Evolutionary conservation across 2,797 vertebrate species (phyloP), one percentile per base, ranked within the genome.

Genomic region (Sandelia bainsii): DNA sequence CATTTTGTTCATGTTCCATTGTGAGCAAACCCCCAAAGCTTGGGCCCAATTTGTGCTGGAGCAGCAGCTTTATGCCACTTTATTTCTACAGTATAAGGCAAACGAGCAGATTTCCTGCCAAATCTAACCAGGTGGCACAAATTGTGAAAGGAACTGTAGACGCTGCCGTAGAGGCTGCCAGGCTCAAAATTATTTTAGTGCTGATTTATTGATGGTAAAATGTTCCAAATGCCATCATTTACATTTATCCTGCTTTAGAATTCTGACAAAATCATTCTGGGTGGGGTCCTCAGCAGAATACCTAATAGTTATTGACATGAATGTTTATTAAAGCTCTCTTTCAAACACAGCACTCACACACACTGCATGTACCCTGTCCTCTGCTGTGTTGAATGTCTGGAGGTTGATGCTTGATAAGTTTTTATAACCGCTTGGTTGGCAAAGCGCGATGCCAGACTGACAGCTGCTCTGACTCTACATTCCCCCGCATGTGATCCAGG

Each of bases 381-480:
- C 71, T 50, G 76, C 84, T 82, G 75, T 60, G 80, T 63, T 86
- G 67, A 79, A 81, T 78, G 79, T 78, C 40, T 29, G 80, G 78
- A 71, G 80, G 74, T 81, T 70, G 83, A 85, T 86, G 85, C 80
- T 81, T 49, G 61, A 72, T 82, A 79, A 77, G 77, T 84, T 85
- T 79, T 49, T 72, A 62, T 79, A 45, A 72, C 83, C 79, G 79
- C 72, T 84, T 62, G 81, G 48, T 74, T 57, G 70, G 86, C 79
- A 68, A 83, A 72, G 66, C 91, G 89, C 87, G 27, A 82, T 91
- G 92, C 91, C 90, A 92, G 92, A 89, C 89, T 89, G 93, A 94
- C 96, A 95, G 95, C 95, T 96, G 94, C 93, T 90, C 87, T 64
- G 85, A 86, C 90, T 90, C 90, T 88, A 88, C 93, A 94, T 94